Evolutionary conservation across 1,140 invertebrate genomes (phyloP), one percentile per base, ranked within the genome.

Genomic region (Euura saliciscinereae): DNA sequence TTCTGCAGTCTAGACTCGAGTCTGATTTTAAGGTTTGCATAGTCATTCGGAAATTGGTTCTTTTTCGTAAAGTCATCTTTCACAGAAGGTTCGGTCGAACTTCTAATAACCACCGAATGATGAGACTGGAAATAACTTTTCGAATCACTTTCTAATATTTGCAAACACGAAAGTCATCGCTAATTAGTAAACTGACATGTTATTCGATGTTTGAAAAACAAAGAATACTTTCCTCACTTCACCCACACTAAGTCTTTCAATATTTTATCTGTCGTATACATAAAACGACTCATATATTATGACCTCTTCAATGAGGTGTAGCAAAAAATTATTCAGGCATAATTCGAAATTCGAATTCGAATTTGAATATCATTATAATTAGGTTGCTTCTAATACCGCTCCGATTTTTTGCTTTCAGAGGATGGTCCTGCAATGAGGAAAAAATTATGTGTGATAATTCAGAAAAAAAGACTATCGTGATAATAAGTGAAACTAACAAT

Each of bases 31-130:
- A 79, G 10, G 51, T 59, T 59, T 72, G 80, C 80, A 72, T 10
- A 78, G 79, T 82, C 80, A 81, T 76, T 77, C 45, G 68, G 73
- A 78, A 80, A 82, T 79, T 79, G 77, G 68, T 75, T 70, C 43
- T 45, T 64, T 28, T 76, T 69, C 66, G 82, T 74, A 42, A 45
- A 79, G 82, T 82, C 82, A 83, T 68, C 71, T 66, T 51, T 68
- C 71, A 73, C 59, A 70, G 76, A 64, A 73, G 66, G 72, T 73
- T 72, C 74, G 75, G 65, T 71, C 78, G 74, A 44, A 65, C 13
- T 10, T 28, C 44, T 65, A 67, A 65, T 68, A 46, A 69, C 44
- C 43, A n/a, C 68, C 68, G 44, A 51, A 69, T 4, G 43, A 66
- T 42, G 43, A 28, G 66, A 28, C 10, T 8, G 28, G 8, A 67